Percentiles rank a stretch among this genome's conserved stretches.
Evolutionary conservation across 2,888 invertebrate species (phyloP).

Genomic region (Orthosia gracilis): DNA sequence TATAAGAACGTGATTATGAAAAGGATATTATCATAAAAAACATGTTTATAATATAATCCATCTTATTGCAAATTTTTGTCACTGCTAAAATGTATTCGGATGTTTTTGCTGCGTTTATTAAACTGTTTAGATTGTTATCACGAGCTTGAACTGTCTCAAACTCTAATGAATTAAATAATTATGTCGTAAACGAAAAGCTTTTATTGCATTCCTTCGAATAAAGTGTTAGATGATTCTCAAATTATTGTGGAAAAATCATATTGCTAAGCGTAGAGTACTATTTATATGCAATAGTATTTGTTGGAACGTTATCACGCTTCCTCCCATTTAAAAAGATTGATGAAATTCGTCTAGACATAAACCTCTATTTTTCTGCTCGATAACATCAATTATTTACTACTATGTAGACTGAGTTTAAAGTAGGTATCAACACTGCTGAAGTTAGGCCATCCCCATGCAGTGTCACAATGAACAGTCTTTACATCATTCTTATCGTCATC

Average conservation of each 20-base stretch:
- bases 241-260: not conserved
- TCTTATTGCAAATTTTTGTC: constrained; percentile 11
- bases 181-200: constrained; percentile 2
- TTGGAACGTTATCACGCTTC: not conserved
- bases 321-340: not conserved
- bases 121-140: not conserved
- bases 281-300: not conserved
- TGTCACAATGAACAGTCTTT: too few species aligned
- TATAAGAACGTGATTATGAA: constrained; percentile 26
- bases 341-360: not conserved
- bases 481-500: too few species aligned
- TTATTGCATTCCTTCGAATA: not conserved
- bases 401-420: too few species aligned
- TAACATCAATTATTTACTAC: not conserved
- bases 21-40: constrained; percentile 26
- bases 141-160: not conserved
- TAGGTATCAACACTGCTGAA: too few species aligned
- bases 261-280: not conserved
- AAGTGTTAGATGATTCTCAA: not conserved
- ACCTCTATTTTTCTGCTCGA: not conserved
- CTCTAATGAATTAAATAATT: not conserved
- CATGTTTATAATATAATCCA: constrained; percentile 20
- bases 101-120: constrained; percentile 1
- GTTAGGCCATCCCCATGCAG: not conserved
- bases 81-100: not conserved